Percentiles rank a stretch among this genome's conserved stretches.
These are phyloP conservation scores for Tetramorium bicarinatum DNA, from an alignment of 2,888 invertebrate species.

Conservation along the genomic window DNA sequence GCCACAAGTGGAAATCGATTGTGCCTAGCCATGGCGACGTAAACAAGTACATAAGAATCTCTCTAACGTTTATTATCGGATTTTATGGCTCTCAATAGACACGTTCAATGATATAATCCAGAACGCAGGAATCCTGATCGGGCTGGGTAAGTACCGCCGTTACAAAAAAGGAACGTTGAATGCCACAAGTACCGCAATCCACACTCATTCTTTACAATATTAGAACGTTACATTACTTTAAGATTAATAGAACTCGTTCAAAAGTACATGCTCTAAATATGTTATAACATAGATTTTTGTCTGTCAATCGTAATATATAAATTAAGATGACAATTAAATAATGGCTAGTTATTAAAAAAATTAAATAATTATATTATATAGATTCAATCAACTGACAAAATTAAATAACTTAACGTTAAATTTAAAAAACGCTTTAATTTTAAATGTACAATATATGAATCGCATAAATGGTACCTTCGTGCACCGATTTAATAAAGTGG, in stretches of 20 bases:
- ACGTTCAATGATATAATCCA: conserved; percentile 48
- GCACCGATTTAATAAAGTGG: conserved; percentile 38
- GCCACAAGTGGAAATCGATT: conserved; percentile 67
- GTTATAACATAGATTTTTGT: background rate
- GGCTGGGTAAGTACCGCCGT: background rate
- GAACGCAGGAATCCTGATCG: conserved; percentile 38
- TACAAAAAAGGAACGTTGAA: background rate
- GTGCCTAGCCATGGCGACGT: conserved; percentile 39
- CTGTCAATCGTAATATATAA: background rate
- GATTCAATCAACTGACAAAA: background rate
- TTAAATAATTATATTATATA: background rate
- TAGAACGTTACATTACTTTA: background rate
- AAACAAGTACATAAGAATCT: conserved; percentile 52
- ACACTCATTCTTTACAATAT: background rate
- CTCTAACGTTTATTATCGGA: conserved; percentile 54
- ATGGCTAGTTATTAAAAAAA: background rate
- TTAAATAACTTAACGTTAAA: background rate
- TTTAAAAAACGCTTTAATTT: conserved; percentile 25
- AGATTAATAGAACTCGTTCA: background rate
- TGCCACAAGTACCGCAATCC: background rate
- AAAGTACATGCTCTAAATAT: background rate
- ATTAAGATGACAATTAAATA: background rate
- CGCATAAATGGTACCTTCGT: conserved; percentile 10
- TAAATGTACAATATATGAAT: conserved; percentile 11
- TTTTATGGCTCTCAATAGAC: conserved; percentile 47